Percentiles rank a stretch among this genome's conserved stretches.
phyloP scores from a whole-genome alignment of 1,140 invertebrate species.

The Condylostylus longicornis region DNA sequence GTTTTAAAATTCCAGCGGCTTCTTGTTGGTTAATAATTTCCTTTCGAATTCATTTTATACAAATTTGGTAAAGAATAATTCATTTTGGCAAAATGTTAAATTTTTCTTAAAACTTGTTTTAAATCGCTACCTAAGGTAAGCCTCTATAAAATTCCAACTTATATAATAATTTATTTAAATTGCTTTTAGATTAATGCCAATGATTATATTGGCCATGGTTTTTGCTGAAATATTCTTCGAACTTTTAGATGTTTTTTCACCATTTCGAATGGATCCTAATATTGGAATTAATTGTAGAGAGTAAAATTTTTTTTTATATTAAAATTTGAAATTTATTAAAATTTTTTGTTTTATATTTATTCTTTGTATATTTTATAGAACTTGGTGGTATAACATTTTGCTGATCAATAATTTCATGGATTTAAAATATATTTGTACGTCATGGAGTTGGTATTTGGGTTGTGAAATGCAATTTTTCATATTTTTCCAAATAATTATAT shows the following conservation, averaged over 20 bases:
- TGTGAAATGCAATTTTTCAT: constrained; percentile 16
- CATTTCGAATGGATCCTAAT: constrained; percentile 12
- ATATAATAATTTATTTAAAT: neutral
- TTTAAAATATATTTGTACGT: constrained; percentile 10
- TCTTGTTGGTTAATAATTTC: constrained; percentile 12
- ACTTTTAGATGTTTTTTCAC: constrained; percentile 11
- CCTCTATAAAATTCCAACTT: neutral
- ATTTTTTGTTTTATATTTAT: constrained; percentile 1
- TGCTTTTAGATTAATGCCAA: constrained; percentile 14
- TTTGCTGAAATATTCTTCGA: constrained; percentile 9
- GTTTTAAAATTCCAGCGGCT: constrained; percentile 7
- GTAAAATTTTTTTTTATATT: constrained; percentile 5
- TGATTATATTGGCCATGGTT: constrained; percentile 11
- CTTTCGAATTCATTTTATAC: constrained; percentile 4
- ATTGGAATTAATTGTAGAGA: constrained; percentile 12
- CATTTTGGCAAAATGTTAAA: constrained; percentile 7
- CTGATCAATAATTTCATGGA: constrained; percentile 12
- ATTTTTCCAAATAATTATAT: constrained; percentile 6
- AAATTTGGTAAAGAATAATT: constrained; percentile 3
- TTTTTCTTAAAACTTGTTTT: constrained; percentile 6
- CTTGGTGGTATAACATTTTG: constrained; percentile 13
- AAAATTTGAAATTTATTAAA: neutral
- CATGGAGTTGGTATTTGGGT: constrained; percentile 12
- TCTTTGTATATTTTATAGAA: constrained; percentile 13
- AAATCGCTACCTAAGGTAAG: constrained; percentile 11